Evolutionary conservation across 2,113 vertebrate genomes (phyloP).

Genomic region (Bothrops jararaca): DNA sequence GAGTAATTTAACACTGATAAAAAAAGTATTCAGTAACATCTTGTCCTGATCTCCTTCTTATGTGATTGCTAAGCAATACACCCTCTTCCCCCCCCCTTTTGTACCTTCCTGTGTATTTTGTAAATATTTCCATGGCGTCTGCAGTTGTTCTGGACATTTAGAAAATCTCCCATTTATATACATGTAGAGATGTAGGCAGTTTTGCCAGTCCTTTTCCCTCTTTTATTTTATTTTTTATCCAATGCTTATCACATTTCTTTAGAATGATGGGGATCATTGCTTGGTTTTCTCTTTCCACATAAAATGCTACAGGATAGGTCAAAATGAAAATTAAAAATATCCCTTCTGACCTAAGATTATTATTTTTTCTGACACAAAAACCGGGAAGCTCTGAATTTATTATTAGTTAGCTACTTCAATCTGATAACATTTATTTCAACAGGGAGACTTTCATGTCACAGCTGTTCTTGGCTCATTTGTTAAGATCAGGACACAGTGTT

Average conservation of each 20-base stretch:
- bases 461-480: slow-evolving; percentile 27
- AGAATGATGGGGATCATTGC: accelerated
- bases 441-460: slow-evolving; percentile 44
- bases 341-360: slow-evolving; percentile 34
- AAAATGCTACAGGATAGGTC: background rate
- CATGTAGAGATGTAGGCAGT: background rate
- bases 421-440: slow-evolving; percentile 54
- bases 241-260: background rate
- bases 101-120: slow-evolving; percentile 14
- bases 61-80: accelerated
- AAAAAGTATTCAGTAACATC: background rate
- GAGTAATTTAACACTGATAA: background rate
- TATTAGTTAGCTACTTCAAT: slow-evolving; percentile 42
- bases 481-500: slow-evolving; percentile 60
- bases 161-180: background rate
- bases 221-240: background rate
- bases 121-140: slow-evolving; percentile 12
- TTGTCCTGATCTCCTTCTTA: background rate
- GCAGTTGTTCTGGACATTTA: slow-evolving; percentile 27
- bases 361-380: background rate
- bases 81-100: accelerated
- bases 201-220: accelerated
- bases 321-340: background rate
- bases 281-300: background rate
- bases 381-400: slow-evolving; percentile 19